Conservation (phyloP, 2,113 vertebrate species). For the Saimiri boliviensis region DNA sequence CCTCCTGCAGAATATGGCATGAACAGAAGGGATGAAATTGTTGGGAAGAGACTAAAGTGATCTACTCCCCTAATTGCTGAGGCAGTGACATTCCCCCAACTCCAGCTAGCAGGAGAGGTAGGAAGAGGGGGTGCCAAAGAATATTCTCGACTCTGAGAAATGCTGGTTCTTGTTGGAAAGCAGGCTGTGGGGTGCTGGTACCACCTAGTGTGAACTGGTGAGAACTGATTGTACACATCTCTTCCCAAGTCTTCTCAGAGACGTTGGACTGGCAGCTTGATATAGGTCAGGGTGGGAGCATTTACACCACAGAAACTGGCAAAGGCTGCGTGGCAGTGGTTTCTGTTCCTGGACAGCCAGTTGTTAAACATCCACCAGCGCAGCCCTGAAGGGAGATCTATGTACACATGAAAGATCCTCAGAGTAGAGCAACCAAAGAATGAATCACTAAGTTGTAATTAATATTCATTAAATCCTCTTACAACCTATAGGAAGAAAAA, state of each 20-base stretch:
- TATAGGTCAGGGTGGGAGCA: neutral
- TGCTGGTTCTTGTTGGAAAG: neutral
- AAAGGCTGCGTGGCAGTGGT: neutral
- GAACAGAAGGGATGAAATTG: neutral
- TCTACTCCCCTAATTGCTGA: neutral
- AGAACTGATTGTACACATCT: neutral
- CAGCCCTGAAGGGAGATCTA: neutral
- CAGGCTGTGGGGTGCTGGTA: neutral
- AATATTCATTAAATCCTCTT: neutral
- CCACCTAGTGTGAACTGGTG: neutral
- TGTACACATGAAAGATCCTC: neutral
- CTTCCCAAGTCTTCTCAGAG: neutral
- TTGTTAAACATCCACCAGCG: neutral
- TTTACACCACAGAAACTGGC: neutral
- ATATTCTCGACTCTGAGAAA: neutral
- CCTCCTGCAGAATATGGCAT: neutral
- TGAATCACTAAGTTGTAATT: neutral
- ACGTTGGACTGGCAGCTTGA: neutral
- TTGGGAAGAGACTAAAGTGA: neutral
- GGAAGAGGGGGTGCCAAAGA: neutral
- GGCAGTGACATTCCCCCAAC: neutral
- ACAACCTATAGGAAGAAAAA: neutral
- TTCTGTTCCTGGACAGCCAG: neutral
- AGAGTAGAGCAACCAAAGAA: neutral
- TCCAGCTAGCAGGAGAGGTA: neutral